Conservation (phyloP, 2,797 vertebrate genomes). For the Coilia nasus region DNA sequence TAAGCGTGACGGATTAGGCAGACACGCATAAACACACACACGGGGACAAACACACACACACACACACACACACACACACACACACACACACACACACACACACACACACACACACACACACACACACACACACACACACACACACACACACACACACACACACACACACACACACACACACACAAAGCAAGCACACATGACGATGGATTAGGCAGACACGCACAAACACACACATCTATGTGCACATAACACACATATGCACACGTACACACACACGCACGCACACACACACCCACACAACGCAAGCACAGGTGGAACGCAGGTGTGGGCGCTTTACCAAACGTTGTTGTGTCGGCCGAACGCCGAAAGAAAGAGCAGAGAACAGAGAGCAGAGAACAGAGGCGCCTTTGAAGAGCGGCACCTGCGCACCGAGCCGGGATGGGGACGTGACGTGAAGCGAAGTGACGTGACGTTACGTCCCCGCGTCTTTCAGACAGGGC, state of each 20-base stretch:
- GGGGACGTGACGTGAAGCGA: background rate
- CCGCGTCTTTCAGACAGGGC: background rate
- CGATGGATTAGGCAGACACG: too few relatives aligned
- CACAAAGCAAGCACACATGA: too few relatives aligned
- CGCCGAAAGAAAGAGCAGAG: too few relatives aligned
- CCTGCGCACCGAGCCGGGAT: background rate
- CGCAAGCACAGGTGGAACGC: background rate
- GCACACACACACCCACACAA: too few relatives aligned
- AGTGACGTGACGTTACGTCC: background rate
- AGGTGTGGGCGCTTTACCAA: background rate
- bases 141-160: too few relatives aligned
- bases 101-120: background rate
- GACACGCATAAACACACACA: background rate
- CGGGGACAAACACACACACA: background rate
- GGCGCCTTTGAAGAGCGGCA: background rate
- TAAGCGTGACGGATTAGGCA: background rate
- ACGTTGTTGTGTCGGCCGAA: constrained; percentile 15
- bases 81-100: background rate
- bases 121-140: too few relatives aligned
- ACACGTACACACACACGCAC: too few relatives aligned
- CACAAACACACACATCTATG: too few relatives aligned
- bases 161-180: too few relatives aligned
- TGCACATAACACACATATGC: too few relatives aligned
- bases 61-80: background rate
- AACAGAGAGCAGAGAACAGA: background rate